These are phyloP conservation scores for Alcis repandata DNA, from an alignment of 2,888 invertebrate genomes.

Conservation along the genomic window DNA sequence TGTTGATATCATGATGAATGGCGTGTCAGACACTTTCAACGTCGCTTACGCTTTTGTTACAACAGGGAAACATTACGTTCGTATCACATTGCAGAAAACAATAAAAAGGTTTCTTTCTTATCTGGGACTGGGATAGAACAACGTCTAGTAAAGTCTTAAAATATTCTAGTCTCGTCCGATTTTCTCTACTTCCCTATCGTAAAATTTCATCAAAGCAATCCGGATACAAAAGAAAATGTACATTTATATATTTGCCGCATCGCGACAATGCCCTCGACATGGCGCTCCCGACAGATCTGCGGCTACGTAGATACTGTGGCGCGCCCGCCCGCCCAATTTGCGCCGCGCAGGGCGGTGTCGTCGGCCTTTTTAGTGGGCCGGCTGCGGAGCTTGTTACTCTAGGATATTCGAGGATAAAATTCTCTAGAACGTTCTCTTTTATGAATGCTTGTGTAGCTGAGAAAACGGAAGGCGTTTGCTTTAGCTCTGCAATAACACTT, in stretches of 20 bases:
- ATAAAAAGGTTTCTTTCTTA: constrained; percentile 4
- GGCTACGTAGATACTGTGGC: constrained; percentile 40
- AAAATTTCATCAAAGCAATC: constrained; percentile 54
- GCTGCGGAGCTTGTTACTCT: constrained; percentile 44
- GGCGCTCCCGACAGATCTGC: constrained; percentile 47
- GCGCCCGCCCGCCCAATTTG: constrained; percentile 59
- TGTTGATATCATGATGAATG: constrained; percentile 37
- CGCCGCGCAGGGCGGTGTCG: constrained; percentile 59
- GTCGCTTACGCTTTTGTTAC: constrained; percentile 7
- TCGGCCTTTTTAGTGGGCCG: constrained; percentile 61
- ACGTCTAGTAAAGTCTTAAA: constrained; percentile 13
- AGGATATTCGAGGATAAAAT: constrained; percentile 44
- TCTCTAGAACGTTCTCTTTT: constrained; percentile 38
- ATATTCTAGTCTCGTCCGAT: constrained; percentile 32
- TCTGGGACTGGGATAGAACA: not conserved
- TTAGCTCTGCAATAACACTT: constrained; percentile 28
- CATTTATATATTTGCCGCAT: constrained; percentile 55
- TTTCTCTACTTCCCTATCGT: constrained; percentile 47
- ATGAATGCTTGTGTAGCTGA: constrained; percentile 17
- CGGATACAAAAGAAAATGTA: constrained; percentile 55
- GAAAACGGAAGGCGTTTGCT: constrained; percentile 29
- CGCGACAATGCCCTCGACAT: constrained; percentile 50
- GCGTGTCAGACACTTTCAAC: not conserved
- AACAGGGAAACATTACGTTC: not conserved
- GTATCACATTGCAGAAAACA: constrained; percentile 1